Evolutionary conservation across 2,888 invertebrate genomes (phyloP).

Genomic region (Metalampra italica): DNA sequence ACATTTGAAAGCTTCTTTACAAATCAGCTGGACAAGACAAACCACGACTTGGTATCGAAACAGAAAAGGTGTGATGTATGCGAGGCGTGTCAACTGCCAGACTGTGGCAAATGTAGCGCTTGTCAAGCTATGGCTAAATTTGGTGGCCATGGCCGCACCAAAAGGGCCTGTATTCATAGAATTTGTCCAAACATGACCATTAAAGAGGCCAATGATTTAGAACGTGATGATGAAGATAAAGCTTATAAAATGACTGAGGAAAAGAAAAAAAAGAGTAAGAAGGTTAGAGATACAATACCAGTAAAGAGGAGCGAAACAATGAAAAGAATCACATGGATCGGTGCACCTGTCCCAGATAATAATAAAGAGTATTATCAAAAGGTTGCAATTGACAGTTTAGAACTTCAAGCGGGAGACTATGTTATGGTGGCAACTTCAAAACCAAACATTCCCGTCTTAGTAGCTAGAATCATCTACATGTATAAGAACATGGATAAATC

Average conservation of each 20-base stretch:
- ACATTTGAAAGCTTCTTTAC: constrained; percentile 89
- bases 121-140: constrained; percentile 90
- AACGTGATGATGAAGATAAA: constrained; percentile 78
- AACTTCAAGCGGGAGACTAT: constrained; percentile 81
- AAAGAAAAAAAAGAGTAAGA: constrained; percentile 47
- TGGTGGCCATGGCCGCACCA: constrained; percentile 81
- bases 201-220: constrained; percentile 83
- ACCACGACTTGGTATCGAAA: constrained; percentile 77
- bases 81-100: constrained; percentile 86
- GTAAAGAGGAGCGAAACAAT: constrained; percentile 60
- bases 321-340: constrained; percentile 79
- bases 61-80: constrained; percentile 87
- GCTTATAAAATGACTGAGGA: constrained; percentile 48
- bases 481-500: constrained; percentile 80
- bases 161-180: constrained; percentile 82
- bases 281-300: constrained; percentile 63
- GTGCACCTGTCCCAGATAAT: constrained; percentile 74
- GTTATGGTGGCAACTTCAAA: constrained; percentile 85
- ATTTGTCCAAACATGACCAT: constrained; percentile 89
- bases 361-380: constrained; percentile 74
- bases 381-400: constrained; percentile 75
- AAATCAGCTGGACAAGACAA: constrained; percentile 81
- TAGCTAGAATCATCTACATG: constrained; percentile 85
- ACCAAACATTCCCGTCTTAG: constrained; percentile 80
- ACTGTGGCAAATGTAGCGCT: constrained; percentile 85